phyloP scores from a whole-genome alignment of 2,797 vertebrate species.

The Phoebastria nigripes region DNA sequence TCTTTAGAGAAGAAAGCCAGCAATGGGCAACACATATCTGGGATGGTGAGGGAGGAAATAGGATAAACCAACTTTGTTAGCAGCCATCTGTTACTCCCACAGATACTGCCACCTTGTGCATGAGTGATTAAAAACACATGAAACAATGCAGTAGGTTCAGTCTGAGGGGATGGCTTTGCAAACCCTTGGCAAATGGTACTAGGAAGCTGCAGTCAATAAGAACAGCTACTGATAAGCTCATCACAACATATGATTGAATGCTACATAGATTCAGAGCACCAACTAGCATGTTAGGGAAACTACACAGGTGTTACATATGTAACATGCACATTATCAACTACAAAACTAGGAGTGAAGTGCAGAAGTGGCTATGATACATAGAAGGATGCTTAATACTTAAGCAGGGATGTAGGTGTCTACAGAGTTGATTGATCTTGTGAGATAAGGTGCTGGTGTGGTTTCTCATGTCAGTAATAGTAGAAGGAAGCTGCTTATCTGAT shows the following conservation, averaged over 20 bases:
- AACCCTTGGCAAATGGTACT: not conserved
- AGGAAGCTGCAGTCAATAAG: not conserved
- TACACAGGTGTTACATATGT: not conserved
- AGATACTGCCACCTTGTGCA: not conserved
- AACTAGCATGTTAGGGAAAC: not conserved
- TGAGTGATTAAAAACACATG: not conserved
- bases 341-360: not conserved
- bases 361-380: not conserved
- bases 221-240: not conserved
- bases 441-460: not conserved
- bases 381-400: not conserved
- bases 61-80: not conserved
- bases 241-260: not conserved
- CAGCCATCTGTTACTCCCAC: conserved; percentile 40
- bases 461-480: not conserved
- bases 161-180: not conserved
- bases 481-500: conserved; percentile 34
- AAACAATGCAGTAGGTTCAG: not conserved
- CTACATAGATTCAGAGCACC: not conserved
- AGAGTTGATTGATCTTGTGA: not conserved
- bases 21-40: not conserved
- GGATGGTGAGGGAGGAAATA: not conserved
- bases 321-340: fast-evolving
- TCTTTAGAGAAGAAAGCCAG: not conserved
- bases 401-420: not conserved